Evolutionary conservation across 2,888 invertebrate species (phyloP), one percentile per base, ranked within the genome.

Genomic region (Lasioglossum marginatum): DNA sequence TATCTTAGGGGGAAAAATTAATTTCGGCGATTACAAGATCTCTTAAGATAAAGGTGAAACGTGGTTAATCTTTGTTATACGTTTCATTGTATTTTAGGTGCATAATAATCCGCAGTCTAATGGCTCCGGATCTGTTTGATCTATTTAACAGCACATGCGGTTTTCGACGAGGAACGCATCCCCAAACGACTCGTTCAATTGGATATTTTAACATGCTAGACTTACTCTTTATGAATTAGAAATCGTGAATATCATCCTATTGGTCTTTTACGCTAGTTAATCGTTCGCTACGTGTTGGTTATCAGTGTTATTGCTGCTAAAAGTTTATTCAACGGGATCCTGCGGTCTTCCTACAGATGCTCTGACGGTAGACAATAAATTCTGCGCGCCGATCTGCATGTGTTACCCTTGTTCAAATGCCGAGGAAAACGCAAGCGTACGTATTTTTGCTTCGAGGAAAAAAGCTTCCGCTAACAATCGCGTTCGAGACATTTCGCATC

Each of bases 201-300:
- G 31, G 45, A 79, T 83, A 79, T 72, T 85, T 85, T 86, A 87
- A 85, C 87, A 72, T 73, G 79, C 79, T 87, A 90, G 84, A 90
- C 89, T 90, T 90, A 90, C 85, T 89, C 86, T 81, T 81, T 89
- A 87, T 77, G 85, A 86, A 86, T 90, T 90, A 90, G 82, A 90
- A 90, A 89, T 90, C 84, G 89, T 87, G 81, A 86, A 83, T 90
- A 90, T 89, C 83, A 73, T 90, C 72, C 91, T 90, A 90, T 90
- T 90, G 90, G 90, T 90, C 90, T 85, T 90, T 90, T 87, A 90
- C 83, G 77, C 91, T 90, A 90, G 81, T 87, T 90, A 86, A 89
- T 82, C 79, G 73, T 90, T 84, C 84, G 74, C 87, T 90, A 90
- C 83, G 76, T 86, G 84, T 86, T 82, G 87, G 71, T 87, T 89